Conservation (phyloP, 2,888 invertebrate genomes). For the Metallyticus violacea region DNA sequence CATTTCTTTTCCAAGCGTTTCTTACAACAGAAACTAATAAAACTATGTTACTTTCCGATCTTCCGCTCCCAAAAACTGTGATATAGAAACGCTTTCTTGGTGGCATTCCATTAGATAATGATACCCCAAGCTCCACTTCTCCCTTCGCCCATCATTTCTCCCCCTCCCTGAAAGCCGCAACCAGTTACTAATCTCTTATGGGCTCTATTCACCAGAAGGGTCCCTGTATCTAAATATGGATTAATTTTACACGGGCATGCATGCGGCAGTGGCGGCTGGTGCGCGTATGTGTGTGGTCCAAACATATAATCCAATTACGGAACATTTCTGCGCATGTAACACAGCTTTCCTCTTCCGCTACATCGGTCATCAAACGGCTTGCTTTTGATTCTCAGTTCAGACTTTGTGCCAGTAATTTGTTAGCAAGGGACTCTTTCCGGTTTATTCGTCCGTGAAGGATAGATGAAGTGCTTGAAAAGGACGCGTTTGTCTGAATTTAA, state of each 20-base stretch:
- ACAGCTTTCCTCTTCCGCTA: not conserved
- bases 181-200: not conserved
- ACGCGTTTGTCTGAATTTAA: not conserved
- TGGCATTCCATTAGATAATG: not conserved
- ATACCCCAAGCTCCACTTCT: not conserved
- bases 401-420: not conserved
- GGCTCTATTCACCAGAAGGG: constrained; percentile 9
- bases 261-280: not conserved
- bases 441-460: not conserved
- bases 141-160: not conserved
- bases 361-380: not conserved
- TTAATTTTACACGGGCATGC: not conserved
- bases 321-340: not conserved
- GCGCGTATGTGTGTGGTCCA: not conserved
- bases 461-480: not conserved
- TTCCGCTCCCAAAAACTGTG: not conserved
- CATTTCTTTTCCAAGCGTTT: too few species aligned
- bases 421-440: not conserved
- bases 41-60: not conserved
- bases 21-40: too few species aligned
- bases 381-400: not conserved
- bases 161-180: not conserved
- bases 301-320: not conserved
- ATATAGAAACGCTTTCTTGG: not conserved
- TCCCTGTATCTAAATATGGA: constrained; percentile 5